phyloP scores from a whole-genome alignment of 2,113 vertebrate genomes.

The Grammomys dolichurus region DNA sequence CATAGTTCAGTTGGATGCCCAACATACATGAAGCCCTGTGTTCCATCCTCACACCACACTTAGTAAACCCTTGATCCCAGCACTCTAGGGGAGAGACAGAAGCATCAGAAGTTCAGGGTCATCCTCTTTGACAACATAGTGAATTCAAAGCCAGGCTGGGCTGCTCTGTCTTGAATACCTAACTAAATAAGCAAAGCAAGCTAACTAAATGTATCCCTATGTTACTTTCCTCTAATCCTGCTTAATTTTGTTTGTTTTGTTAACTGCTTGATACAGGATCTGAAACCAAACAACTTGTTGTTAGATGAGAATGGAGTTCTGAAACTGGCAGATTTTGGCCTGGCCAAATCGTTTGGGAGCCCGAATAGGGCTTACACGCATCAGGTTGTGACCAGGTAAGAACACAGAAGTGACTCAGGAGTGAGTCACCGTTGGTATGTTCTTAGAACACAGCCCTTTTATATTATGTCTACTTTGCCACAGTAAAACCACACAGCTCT shows the following conservation, averaged over 20 bases:
- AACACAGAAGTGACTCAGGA: not conserved
- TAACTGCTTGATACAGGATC: conserved; percentile 88
- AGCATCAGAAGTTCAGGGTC: not conserved
- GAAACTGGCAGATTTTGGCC: conserved; percentile 98
- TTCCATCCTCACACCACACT: not conserved
- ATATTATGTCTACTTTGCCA: not conserved
- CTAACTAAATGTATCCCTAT: conserved; percentile 9
- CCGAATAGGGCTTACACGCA: conserved; percentile 98
- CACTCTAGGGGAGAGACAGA: not conserved
- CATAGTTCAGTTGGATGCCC: not conserved
- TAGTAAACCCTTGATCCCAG: not conserved
- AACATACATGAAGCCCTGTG: not conserved
- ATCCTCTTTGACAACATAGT: not conserved
- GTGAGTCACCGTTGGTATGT: not conserved
- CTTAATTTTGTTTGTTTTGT: conserved; percentile 62
- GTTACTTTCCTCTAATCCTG: not conserved
- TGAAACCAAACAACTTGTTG: conserved; percentile 98
- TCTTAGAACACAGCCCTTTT: not conserved
- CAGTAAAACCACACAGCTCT: not conserved
- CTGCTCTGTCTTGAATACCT: not conserved
- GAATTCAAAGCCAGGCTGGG: not conserved
- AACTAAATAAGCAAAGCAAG: not conserved
- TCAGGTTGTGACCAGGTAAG: conserved; percentile 98
- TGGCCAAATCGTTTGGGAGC: conserved; percentile 98
- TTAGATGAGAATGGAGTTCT: conserved; percentile 96